These are phyloP conservation scores for Pachyramphus minor DNA, from an alignment of 2,113 vertebrate genomes.

Conservation along the genomic window DNA sequence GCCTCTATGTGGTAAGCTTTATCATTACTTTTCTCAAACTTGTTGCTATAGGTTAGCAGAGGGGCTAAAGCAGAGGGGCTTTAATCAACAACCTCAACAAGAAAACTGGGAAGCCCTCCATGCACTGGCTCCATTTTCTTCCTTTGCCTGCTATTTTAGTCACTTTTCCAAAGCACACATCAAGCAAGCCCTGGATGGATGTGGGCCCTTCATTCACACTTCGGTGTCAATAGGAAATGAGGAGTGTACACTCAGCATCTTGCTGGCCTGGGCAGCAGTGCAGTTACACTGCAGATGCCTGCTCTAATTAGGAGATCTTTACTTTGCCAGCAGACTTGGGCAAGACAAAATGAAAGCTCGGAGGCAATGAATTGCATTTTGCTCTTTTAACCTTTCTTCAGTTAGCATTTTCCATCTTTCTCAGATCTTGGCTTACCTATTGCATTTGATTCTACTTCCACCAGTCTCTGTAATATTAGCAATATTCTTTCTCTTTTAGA, in stretches of 20 bases:
- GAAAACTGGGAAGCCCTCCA: not conserved
- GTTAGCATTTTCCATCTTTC: not conserved
- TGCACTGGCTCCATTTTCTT: not conserved
- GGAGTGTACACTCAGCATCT: not conserved
- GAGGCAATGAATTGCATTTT: not conserved
- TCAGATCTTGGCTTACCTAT: not conserved
- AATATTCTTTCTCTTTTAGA: not conserved
- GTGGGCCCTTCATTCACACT: constrained; percentile 11
- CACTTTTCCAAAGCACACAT: not conserved
- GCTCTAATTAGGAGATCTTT: constrained; percentile 26
- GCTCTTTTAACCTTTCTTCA: not conserved
- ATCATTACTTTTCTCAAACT: not conserved
- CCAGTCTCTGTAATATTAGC: not conserved
- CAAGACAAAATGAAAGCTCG: not conserved
- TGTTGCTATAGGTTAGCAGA: not conserved
- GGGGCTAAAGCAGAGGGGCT: not conserved
- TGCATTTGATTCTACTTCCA: not conserved
- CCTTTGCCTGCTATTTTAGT: constrained; percentile 5
- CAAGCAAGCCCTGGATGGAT: not conserved
- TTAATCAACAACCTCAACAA: not conserved
- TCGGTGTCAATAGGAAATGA: not conserved
- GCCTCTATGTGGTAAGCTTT: not conserved
- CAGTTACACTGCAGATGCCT: not conserved
- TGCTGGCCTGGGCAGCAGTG: not conserved
- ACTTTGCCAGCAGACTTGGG: not conserved